Base-by-base conservation (phyloP, 2,888 invertebrate species). In the Hypercompe scribonia region DNA sequence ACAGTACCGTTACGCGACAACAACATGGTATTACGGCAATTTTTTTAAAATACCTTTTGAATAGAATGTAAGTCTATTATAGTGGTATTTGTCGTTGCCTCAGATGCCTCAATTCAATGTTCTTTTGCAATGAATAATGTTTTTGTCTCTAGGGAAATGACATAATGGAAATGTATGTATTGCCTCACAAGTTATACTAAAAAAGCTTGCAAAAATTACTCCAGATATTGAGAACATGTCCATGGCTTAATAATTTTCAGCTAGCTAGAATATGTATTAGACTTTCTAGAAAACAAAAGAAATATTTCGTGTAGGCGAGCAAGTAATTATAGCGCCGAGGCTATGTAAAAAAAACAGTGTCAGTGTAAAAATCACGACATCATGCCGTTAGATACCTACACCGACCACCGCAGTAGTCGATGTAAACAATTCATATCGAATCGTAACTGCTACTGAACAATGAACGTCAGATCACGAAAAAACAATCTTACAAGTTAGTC, bases 381-480 rank as follows among this genome's bases (percentile, higher is more conserved):
- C 34, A 65, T 65, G 28, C 50, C 76, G 68, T 36, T 68, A 63
- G 68, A 71, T 73, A 74, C 74, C 72, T 70, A 85, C 81, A 88
- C 82, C 86, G 85, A 83, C 87, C 89, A 88, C 89, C 87, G 87
- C 86, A 77, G 84, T 83, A 81, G 83, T 70, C 81, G 78, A 87
- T 91, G 92, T 91, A 88, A 93, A 93, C 93, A 93, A 94, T 95
- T 92, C 90, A 92, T 90, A 91, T 88, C 93, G 93, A 93, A 94
- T 93, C 86, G 86, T 86, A 94, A 90, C 92, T 90, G 94, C 94
- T 94, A 92, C 94, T 87, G 94, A 95, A 95, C 95, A 95, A 95
- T 95, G 95, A 94, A 90, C 92, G 89, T 89, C 86, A 87, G 93
- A 95, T 95, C 95, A 95, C 95, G 95, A 95, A 95, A 95, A 95